These are phyloP conservation scores for Meta bourneti DNA, from an alignment of 2,888 invertebrate species.

Conservation along the genomic window DNA sequence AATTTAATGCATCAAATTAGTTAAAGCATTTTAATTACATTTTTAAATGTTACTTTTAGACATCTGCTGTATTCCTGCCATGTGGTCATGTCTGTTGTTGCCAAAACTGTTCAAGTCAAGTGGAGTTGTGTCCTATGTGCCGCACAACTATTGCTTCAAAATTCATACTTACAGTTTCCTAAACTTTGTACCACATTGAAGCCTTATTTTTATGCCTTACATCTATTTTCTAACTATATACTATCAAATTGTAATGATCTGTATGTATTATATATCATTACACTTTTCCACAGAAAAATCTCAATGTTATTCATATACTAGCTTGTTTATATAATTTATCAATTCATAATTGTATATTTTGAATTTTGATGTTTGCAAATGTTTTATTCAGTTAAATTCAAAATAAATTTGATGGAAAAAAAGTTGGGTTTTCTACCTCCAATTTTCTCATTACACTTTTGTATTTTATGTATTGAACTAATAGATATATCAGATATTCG, in stretches of 20 bases:
- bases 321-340: constrained; percentile 28
- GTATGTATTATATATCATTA: background rate
- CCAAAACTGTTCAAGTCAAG: constrained; percentile 85
- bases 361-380: constrained; percentile 43
- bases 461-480: too few species aligned
- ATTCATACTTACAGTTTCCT: constrained; percentile 57
- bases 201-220: constrained; percentile 31
- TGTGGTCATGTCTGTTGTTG: constrained; percentile 95
- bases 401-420: constrained; percentile 32
- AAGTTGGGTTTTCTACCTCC: background rate
- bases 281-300: constrained; percentile 11
- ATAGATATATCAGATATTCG: too few species aligned
- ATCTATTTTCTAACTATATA: constrained; percentile 20
- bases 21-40: too few species aligned
- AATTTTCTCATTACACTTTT: too few species aligned
- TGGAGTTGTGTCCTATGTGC: constrained; percentile 89
- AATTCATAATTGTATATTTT: constrained; percentile 33
- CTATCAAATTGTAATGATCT: background rate
- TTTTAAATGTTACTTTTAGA: constrained; percentile 82
- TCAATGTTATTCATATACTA: background rate
- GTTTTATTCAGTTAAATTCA: constrained; percentile 19
- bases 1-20: too few species aligned
- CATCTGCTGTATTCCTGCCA: constrained; percentile 90
- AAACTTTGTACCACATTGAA: constrained; percentile 38
- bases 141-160: constrained; percentile 80